Conservation (phyloP, 2,113 vertebrate species). For the Cyprichromis sp. region DNA sequence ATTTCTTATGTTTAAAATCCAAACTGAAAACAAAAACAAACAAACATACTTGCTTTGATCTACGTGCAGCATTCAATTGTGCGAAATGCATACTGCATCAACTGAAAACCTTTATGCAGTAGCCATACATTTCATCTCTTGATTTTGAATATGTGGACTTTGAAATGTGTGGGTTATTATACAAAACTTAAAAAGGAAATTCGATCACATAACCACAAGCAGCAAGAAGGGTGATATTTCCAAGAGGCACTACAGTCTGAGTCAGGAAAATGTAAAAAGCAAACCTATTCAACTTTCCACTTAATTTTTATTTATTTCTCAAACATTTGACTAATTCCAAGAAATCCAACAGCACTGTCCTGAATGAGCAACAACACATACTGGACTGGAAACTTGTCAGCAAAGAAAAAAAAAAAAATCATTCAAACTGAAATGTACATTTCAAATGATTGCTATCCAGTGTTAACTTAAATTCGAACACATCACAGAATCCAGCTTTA, state of each 20-base stretch:
- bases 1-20: background rate
- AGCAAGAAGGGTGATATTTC: background rate
- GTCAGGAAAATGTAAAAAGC: background rate
- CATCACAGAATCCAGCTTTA: constrained; percentile 44
- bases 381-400: constrained; percentile 63
- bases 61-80: background rate
- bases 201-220: background rate
- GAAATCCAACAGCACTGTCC: constrained; percentile 62
- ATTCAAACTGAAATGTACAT: constrained; percentile 70
- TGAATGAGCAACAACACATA: constrained; percentile 65
- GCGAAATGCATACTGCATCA: background rate
- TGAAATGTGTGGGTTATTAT: background rate
- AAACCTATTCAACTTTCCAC: constrained; percentile 6
- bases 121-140: background rate
- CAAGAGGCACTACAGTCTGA: background rate
- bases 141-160: background rate
- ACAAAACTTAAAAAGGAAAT: background rate
- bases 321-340: constrained; percentile 68
- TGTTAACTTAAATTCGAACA: constrained; percentile 55
- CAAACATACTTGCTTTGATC: background rate
- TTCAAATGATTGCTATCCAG: constrained; percentile 57
- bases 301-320: constrained; percentile 60
- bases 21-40: background rate
- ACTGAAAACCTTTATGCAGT: background rate
- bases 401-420: constrained; percentile 28